Evolutionary conservation across 2,888 invertebrate genomes (phyloP).

Genomic region (Chesias legatella): DNA sequence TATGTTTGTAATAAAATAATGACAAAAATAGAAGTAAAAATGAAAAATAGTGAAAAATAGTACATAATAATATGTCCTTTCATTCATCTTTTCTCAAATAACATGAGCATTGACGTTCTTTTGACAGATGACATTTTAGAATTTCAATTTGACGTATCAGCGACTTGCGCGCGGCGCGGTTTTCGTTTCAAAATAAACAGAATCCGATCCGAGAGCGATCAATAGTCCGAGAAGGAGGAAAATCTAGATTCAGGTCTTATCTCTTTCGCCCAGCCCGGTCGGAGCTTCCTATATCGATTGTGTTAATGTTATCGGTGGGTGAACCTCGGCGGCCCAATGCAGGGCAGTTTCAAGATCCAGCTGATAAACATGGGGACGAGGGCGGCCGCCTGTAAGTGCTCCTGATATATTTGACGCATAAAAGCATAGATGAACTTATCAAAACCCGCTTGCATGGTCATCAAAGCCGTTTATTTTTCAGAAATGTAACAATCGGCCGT

Average conservation of each 20-base stretch:
- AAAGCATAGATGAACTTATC: conserved; percentile 21
- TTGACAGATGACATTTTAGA: conserved; percentile 21
- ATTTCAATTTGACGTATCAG: conserved; percentile 28
- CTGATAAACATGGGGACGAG: conserved; percentile 94
- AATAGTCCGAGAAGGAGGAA: conserved; percentile 65
- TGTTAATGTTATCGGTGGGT: conserved; percentile 47
- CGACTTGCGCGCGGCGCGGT: conserved; percentile 42
- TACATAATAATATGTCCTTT: too few relatives aligned
- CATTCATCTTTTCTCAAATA: too few relatives aligned
- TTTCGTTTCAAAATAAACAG: conserved; percentile 25
- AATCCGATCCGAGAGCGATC: conserved; percentile 39
- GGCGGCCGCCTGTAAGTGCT: conserved; percentile 93
- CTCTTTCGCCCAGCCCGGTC: conserved; percentile 59
- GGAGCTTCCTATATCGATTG: conserved; percentile 63
- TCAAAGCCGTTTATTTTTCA: conserved; percentile 75
- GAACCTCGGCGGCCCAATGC: conserved; percentile 74
- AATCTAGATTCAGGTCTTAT: conserved; percentile 73
- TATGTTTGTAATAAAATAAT: too few relatives aligned
- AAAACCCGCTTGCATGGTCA: conserved; percentile 64
- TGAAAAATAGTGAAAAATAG: too few relatives aligned
- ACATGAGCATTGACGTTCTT: conserved; percentile 3
- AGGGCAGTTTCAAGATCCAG: conserved; percentile 85
- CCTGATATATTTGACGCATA: conserved; percentile 17
- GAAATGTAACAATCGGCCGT: conserved; percentile 57
- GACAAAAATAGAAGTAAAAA: too few relatives aligned